Percentiles rank a stretch among this genome's conserved stretches.
phyloP scores from a whole-genome alignment of 2,888 invertebrate genomes.

The Hartigia nigra region DNA sequence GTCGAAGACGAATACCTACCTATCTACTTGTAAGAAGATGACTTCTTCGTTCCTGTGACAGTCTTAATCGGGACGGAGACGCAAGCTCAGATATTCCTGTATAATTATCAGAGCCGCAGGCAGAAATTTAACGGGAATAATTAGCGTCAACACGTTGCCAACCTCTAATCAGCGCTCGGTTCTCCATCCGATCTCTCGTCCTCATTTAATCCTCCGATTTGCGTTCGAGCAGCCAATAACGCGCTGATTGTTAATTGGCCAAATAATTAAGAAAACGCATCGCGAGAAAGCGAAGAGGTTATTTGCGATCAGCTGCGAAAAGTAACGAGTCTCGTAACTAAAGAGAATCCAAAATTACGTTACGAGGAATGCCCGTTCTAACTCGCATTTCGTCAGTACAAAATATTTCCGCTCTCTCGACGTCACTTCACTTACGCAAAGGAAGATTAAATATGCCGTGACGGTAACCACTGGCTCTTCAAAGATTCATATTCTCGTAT shows the following conservation, averaged over 20 bases:
- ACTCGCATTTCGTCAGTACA: not conserved
- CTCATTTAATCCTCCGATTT: conserved; percentile 16
- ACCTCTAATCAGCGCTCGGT: conserved; percentile 25
- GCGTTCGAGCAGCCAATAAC: conserved; percentile 13
- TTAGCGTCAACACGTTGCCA: conserved; percentile 29
- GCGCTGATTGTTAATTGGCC: not conserved
- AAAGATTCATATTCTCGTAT: not conserved
- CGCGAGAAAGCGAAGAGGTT: not conserved
- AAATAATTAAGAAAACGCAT: not conserved
- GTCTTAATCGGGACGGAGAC: not conserved
- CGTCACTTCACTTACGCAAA: not conserved
- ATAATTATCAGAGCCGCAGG: not conserved
- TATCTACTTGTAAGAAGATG: not conserved
- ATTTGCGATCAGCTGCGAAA: not conserved
- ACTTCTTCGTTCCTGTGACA: not conserved
- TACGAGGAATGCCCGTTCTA: not conserved
- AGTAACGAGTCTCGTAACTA: not conserved
- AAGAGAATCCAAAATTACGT: not conserved
- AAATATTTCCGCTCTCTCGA: not conserved
- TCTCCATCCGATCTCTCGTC: not conserved
- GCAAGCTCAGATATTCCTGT: not conserved
- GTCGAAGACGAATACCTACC: not conserved
- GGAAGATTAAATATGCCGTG: not conserved
- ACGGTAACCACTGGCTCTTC: not conserved
- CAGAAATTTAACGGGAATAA: conserved; percentile 14